Base-by-base conservation (phyloP, 2,888 invertebrate genomes). In the Lasioglossum figueresi region DNA sequence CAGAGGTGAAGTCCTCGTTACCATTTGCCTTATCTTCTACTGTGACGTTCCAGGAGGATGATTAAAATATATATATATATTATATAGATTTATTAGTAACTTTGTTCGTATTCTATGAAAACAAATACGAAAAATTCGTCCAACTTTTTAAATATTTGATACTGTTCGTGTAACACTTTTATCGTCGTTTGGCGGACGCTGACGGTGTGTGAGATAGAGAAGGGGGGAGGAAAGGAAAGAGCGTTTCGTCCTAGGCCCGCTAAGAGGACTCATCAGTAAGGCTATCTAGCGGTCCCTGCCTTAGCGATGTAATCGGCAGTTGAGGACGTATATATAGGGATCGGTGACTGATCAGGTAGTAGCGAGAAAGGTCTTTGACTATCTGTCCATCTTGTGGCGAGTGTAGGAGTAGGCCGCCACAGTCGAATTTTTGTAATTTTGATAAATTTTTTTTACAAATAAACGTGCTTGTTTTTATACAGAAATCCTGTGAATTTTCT, bases 341-440 rank as follows among this genome's bases (percentile, higher is more conserved):
- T n/a, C n/a, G n/a, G n/a, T n/a, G n/a, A n/a, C n/a, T n/a, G n/a
- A n/a, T n/a, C n/a, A n/a, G n/a, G n/a, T n/a, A n/a, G n/a, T n/a
- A n/a, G n/a, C n/a, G n/a, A n/a, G n/a, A n/a, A n/a, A n/a, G n/a
- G n/a, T n/a, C n/a, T n/a, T n/a, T n/a, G n/a, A n/a, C n/a, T n/a
- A n/a, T n/a, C n/a, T n/a, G n/a, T n/a, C n/a, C n/a, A n/a, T n/a
- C n/a, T n/a, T n/a, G n/a, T n/a, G n/a, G n/a, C n/a, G n/a, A n/a
- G n/a, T n/a, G n/a, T n/a, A n/a, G n/a, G n/a, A n/a, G n/a, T n/a
- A n/a, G n/a, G n/a, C n/a, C n/a, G n/a, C n/a, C n/a, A n/a, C n/a
- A n/a, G n/a, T n/a, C 31, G 45, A 81, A 76, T 31, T 88, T 88
- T 88, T 91, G 82, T 91, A 90, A 84, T 83, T 91, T 86, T 90